Evolutionary conservation across 2,888 invertebrate genomes (phyloP).

Genomic region (Caradrina kadenii): DNA sequence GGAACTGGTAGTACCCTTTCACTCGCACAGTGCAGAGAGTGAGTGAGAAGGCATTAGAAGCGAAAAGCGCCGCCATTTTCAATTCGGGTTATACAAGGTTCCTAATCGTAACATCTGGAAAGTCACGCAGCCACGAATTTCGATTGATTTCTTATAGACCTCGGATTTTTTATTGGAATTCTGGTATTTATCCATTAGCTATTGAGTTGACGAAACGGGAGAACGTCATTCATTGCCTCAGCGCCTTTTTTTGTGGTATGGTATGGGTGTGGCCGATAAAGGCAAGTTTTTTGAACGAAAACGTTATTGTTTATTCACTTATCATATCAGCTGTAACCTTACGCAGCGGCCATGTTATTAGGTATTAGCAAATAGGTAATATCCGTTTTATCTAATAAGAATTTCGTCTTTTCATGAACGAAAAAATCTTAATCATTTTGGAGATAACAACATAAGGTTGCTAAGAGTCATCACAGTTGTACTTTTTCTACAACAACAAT

Average conservation of each 20-base stretch:
- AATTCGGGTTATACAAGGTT: not conserved
- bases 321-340: slow-evolving; percentile 15
- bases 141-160: not conserved
- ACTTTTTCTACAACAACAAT: too few relatives aligned
- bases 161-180: not conserved
- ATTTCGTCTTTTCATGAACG: not conserved
- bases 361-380: slow-evolving; percentile 17
- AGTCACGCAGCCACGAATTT: slow-evolving; percentile 6
- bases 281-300: not conserved
- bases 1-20: too few relatives aligned
- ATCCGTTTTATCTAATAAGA: slow-evolving; percentile 21
- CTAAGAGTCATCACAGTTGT: too few relatives aligned
- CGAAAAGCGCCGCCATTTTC: too few relatives aligned
- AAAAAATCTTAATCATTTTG: too few relatives aligned
- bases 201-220: too few relatives aligned
- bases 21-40: too few relatives aligned
- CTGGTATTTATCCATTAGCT: too few relatives aligned
- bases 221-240: too few relatives aligned
- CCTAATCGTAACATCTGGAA: not conserved
- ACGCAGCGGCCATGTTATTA: slow-evolving; percentile 21
- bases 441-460: too few relatives aligned
- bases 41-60: too few relatives aligned
- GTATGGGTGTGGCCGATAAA: slow-evolving; percentile 27
- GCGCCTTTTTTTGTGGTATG: too few relatives aligned
- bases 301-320: slow-evolving; percentile 2